phyloP scores from a whole-genome alignment of 1,140 invertebrate species.

The Agrypnia vestita region DNA sequence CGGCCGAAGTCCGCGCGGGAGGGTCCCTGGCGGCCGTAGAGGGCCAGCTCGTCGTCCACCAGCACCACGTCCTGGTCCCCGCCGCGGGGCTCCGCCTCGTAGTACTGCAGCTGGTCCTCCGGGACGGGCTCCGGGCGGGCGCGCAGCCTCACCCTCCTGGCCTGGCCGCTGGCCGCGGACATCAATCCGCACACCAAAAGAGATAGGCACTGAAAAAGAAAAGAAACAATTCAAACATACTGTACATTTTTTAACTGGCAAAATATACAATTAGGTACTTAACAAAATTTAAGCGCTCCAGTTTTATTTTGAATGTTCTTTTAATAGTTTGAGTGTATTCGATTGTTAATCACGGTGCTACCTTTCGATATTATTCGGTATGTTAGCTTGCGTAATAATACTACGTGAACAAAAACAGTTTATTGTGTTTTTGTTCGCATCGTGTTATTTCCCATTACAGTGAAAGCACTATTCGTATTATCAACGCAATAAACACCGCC shows the following conservation, averaged over 20 bases:
- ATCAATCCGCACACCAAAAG: constrained; percentile 43
- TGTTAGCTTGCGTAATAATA: no score
- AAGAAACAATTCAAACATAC: not conserved
- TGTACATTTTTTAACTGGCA: no score
- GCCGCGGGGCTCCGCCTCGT: constrained; percentile 52
- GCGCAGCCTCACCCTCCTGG: constrained; percentile 51
- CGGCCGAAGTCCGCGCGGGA: constrained; percentile 62
- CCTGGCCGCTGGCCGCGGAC: constrained; percentile 20
- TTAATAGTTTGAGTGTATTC: no score
- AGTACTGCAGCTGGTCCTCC: constrained; percentile 56
- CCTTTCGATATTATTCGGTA: no score
- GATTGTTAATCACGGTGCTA: no score
- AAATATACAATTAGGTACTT: no score
- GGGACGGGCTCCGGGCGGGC: constrained; percentile 48
- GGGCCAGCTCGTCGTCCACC: constrained; percentile 65
- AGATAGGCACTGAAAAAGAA: constrained; percentile 50
- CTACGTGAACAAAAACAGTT: no score
- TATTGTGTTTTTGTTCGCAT: no score
- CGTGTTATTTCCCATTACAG: constrained; percentile 6
- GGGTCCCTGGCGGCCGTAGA: constrained; percentile 65
- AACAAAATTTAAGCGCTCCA: no score
- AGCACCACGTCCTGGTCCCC: constrained; percentile 64
- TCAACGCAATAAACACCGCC: constrained; percentile 5
- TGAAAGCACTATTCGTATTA: constrained; percentile 14
- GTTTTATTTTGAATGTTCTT: no score